Conservation (phyloP, 1,140 invertebrate species). For the Apis dorsata region DNA sequence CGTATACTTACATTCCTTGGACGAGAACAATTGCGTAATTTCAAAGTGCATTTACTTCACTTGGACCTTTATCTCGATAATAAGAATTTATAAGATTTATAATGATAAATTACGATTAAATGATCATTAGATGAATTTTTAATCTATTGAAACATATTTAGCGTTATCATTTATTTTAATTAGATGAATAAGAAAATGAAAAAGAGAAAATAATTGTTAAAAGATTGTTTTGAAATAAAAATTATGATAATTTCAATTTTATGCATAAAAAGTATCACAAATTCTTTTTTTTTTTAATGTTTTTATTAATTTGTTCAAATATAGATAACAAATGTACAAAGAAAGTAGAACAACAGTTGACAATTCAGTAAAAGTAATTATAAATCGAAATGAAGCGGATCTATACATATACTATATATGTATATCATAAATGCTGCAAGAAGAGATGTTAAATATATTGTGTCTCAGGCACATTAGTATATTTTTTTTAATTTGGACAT, state of each 20-base stretch:
- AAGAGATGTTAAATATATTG: constrained; percentile 5
- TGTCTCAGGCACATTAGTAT: constrained; percentile 16
- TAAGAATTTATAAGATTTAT: background rate
- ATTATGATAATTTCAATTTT: background rate
- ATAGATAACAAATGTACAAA: constrained; percentile 55
- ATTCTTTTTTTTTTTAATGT: constrained; percentile 6
- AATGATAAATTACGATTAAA: background rate
- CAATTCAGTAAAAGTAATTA: constrained; percentile 45
- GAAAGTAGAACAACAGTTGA: constrained; percentile 52
- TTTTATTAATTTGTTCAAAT: constrained; percentile 43
- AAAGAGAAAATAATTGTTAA: background rate
- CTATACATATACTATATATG: background rate
- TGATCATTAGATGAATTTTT: no score
- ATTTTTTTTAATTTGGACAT: constrained; percentile 1
- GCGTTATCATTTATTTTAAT: background rate
- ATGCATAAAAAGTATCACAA: background rate
- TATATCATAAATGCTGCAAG: background rate
- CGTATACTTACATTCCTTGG: constrained; percentile 13
- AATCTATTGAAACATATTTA: background rate
- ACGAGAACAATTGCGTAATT: constrained; percentile 23
- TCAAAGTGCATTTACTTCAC: constrained; percentile 17
- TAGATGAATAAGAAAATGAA: background rate
- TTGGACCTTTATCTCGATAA: constrained; percentile 22
- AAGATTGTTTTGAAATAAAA: background rate
- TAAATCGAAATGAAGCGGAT: background rate